Evolutionary conservation across 2,113 vertebrate species (phyloP).

Genomic region (Hyaena hyaena): DNA sequence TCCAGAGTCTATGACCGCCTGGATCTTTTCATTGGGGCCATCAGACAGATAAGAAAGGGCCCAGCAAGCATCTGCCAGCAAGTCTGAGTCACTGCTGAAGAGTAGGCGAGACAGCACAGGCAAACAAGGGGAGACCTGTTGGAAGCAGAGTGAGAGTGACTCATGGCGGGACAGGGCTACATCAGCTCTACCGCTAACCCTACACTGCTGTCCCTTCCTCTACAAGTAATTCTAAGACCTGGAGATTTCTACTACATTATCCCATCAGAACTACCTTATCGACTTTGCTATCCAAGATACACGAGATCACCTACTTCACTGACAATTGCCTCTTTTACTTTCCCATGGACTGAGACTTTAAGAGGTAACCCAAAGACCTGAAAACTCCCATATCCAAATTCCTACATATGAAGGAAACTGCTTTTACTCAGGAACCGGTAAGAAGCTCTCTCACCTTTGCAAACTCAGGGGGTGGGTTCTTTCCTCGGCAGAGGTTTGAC

Average conservation of each 20-base stretch:
- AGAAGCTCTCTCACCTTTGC: slow-evolving; percentile 91
- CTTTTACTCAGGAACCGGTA: background rate
- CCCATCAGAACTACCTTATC: background rate
- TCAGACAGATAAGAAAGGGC: slow-evolving; percentile 98
- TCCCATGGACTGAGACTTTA: background rate
- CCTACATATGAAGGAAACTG: background rate
- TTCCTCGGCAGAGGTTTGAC: slow-evolving; percentile 98
- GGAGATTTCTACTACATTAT: background rate
- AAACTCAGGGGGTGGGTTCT: slow-evolving; percentile 97
- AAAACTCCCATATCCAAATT: background rate
- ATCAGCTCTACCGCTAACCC: background rate
- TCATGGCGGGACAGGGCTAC: background rate
- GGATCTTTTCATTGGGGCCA: slow-evolving; percentile 99
- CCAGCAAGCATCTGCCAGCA: slow-evolving; percentile 99
- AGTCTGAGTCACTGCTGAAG: slow-evolving; percentile 98
- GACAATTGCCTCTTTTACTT: slow-evolving; percentile 26
- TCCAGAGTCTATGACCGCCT: slow-evolving; percentile 98
- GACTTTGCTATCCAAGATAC: background rate
- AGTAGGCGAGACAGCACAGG: slow-evolving; percentile 96
- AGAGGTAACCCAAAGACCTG: background rate
- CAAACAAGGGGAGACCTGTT: slow-evolving; percentile 96
- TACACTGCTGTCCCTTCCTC: background rate
- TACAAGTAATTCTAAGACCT: background rate
- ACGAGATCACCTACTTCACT: background rate
- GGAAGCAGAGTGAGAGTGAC: slow-evolving; percentile 51